Percentiles rank a stretch among this genome's conserved stretches.
These are phyloP conservation scores for Gorsachius magnificus DNA, from an alignment of 2,797 vertebrate genomes.

Conservation along the genomic window DNA sequence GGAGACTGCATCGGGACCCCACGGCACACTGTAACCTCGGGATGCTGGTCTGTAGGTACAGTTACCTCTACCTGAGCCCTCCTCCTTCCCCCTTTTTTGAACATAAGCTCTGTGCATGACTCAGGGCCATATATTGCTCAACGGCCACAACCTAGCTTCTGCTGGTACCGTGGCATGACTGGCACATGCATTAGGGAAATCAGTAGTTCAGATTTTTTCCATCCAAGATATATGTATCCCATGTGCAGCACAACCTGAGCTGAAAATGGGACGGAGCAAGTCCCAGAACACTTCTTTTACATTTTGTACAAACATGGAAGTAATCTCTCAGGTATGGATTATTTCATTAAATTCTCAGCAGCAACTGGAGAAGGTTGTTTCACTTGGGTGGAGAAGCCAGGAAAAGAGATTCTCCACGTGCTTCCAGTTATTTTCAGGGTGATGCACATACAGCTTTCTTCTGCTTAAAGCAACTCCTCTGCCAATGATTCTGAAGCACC, in stretches of 20 bases:
- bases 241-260: not conserved
- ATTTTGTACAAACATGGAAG: not conserved
- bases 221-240: not conserved
- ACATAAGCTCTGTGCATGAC: not conserved
- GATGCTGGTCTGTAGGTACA: not conserved
- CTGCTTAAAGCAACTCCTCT: not conserved
- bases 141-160: not conserved
- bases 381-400: not conserved
- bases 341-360: constrained; percentile 4
- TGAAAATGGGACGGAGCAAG: not conserved
- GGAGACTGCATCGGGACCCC: not conserved
- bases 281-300: not conserved
- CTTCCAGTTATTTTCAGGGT: not conserved
- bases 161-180: not conserved
- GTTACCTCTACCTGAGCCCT: not conserved
- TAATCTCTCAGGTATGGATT: not conserved
- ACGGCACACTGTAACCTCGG: not conserved
- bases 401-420: not conserved
- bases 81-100: not conserved
- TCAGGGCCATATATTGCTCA: not conserved
- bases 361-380: not conserved
- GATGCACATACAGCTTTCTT: not conserved
- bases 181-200: not conserved
- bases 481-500: not conserved
- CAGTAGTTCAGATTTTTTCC: not conserved